Evolutionary conservation across 2,888 invertebrate genomes (phyloP).

Genomic region (Lycocerus yunnanus): DNA sequence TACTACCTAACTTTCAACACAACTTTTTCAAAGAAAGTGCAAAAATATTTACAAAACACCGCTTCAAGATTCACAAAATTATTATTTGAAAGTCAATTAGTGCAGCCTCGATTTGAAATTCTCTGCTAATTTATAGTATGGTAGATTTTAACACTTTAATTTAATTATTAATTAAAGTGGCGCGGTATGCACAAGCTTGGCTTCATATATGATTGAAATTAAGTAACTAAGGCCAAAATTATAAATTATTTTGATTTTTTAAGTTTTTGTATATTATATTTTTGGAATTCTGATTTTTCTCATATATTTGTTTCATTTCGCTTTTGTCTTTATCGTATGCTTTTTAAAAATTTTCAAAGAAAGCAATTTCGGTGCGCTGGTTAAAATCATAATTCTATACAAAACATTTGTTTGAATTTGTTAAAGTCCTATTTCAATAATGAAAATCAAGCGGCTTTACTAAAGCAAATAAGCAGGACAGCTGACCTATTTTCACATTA

Average conservation of each 20-base stretch:
- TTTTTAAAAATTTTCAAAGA: too few relatives aligned
- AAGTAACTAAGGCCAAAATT: not conserved
- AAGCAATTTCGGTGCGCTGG: too few relatives aligned
- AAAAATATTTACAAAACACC: not conserved
- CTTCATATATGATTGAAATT: not conserved
- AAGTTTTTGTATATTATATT: not conserved
- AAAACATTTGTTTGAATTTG: too few relatives aligned
- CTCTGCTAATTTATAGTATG: not conserved
- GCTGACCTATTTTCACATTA: too few relatives aligned
- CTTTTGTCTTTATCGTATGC: too few relatives aligned
- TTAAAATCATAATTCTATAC: too few relatives aligned
- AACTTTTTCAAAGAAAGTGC: not conserved
- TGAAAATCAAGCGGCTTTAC: too few relatives aligned
- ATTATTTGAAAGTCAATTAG: not conserved
- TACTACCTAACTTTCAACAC: not conserved
- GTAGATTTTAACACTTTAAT: not conserved
- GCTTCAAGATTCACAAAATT: not conserved
- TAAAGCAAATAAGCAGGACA: too few relatives aligned
- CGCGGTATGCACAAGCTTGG: not conserved
- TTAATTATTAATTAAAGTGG: not conserved
- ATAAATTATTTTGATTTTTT: too few relatives aligned
- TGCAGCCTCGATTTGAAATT: not conserved
- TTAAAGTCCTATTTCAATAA: too few relatives aligned
- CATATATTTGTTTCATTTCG: too few relatives aligned
- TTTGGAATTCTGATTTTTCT: not conserved